Conservation (phyloP, 92 coral and sea anemone genomes). For the Paragorgia papillata region DNA sequence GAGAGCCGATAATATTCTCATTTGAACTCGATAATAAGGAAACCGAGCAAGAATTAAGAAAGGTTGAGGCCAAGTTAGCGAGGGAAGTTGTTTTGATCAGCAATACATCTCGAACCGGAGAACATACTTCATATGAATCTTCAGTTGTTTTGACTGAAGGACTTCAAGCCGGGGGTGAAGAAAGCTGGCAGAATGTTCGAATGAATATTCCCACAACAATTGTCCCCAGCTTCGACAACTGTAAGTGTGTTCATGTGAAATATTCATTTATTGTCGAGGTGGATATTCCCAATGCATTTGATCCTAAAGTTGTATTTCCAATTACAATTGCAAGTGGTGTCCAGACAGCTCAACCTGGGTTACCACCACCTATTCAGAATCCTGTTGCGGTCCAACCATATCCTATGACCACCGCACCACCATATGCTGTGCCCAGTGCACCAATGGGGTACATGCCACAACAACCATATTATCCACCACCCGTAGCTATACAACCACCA, state of each 20-base stretch:
- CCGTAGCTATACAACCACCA: neutral
- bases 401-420: neutral
- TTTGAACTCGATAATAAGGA: neutral
- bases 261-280: neutral
- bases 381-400: conserved; percentile 1
- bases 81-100: neutral
- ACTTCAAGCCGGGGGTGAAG: conserved; percentile 9
- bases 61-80: neutral
- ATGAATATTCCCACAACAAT: neutral
- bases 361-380: neutral
- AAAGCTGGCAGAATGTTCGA: conserved; percentile 4
- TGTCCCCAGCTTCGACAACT: neutral
- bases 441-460: neutral
- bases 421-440: neutral
- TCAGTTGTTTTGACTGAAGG: neutral
- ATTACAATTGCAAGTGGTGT: conserved; percentile 16
- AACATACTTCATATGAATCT: neutral
- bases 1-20: neutral
- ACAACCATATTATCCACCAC: neutral
- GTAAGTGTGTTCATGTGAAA: conserved; percentile 10
- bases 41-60: conserved; percentile 2
- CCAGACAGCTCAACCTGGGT: neutral
- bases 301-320: conserved; percentile 4
- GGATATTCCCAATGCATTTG: neutral
- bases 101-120: neutral